Conservation (phyloP, 2,888 invertebrate genomes). For the Diploptera punctata region DNA sequence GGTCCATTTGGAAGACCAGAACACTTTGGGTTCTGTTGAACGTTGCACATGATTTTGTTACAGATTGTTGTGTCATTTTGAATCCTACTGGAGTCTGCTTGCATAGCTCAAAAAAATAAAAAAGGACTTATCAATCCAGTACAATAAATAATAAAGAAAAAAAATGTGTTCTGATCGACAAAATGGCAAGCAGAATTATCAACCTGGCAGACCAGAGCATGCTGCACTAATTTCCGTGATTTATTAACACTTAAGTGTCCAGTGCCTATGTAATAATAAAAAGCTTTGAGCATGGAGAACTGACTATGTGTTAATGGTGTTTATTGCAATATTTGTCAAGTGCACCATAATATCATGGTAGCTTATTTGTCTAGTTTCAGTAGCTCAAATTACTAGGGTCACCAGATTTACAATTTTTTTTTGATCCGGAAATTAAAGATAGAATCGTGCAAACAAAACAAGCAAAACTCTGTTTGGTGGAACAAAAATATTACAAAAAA, state of each 20-base stretch:
- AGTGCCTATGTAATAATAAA: slow-evolving; percentile 39
- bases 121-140: slow-evolving; percentile 30
- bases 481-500: no score
- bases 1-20: no score
- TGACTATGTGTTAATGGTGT: slow-evolving; percentile 29
- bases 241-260: slow-evolving; percentile 36
- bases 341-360: slow-evolving; percentile 27
- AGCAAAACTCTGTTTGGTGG: no score
- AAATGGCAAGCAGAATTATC: not conserved
- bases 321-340: slow-evolving; percentile 32
- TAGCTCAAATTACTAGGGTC: slow-evolving; percentile 13
- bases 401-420: no score
- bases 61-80: no score
- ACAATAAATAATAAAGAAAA: slow-evolving; percentile 18
- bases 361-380: slow-evolving; percentile 27
- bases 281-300: slow-evolving; percentile 20
- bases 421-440: no score
- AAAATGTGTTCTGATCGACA: slow-evolving; percentile 33
- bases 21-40: no score
- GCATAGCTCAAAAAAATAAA: slow-evolving; percentile 36
- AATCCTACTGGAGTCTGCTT: slow-evolving; percentile 37
- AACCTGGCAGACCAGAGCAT: not conserved
- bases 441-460: no score
- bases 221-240: slow-evolving; percentile 32
- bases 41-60: no score